Evolutionary conservation across 1,140 invertebrate species (phyloP), one percentile per base, ranked within the genome.

Genomic region (Conus betulinus): DNA sequence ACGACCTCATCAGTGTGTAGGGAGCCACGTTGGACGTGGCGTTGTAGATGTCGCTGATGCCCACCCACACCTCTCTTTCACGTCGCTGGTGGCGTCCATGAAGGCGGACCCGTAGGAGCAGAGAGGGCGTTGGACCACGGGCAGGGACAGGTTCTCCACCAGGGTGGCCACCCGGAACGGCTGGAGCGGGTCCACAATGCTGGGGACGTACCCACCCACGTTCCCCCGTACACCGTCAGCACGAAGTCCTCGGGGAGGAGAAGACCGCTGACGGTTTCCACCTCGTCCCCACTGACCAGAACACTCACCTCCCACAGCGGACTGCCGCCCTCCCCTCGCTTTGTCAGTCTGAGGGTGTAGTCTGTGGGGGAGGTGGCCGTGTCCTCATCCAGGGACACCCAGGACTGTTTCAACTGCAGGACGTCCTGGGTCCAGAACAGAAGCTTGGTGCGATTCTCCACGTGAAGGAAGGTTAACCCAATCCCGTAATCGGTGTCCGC

Each of bases 31-130:
- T 87, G 13, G 85, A 71, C 8, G 82, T 79, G 39, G 39, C 53
- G 57, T 91, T 85, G 20, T 87, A 25, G 57, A 57, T 81, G 76
- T 91, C 90, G 53, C 89, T 90, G 11, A 91, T 53, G 17, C 89
- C 91, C 51, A 89, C 85, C 88, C 87, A 89, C 39, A 91, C 84
- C 87, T 90, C n/a, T n/a, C 88, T 52, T 89, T 85, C 23, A 91
- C 82, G 17, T 83, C 79, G 89, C 91, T 91, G 25, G 84, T 87
- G 39, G 57, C 63, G 63, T 91, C 91, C 82, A 87, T 87, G 76
- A 91, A 91, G 53, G 88, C 88, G 81, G 25, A 23, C 17, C 91
- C 91, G 88, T 89, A 39, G 39, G 88, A 67, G 85, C 91, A 91
- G 4, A 60, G 76, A 23, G 85, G 87, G 3, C 60, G 55, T 10